A percentile compares a stretch with the other conserved stretches of the same genome.
Conservation (phyloP, 2,797 vertebrate genomes). For the Etheostoma nigrum region DNA sequence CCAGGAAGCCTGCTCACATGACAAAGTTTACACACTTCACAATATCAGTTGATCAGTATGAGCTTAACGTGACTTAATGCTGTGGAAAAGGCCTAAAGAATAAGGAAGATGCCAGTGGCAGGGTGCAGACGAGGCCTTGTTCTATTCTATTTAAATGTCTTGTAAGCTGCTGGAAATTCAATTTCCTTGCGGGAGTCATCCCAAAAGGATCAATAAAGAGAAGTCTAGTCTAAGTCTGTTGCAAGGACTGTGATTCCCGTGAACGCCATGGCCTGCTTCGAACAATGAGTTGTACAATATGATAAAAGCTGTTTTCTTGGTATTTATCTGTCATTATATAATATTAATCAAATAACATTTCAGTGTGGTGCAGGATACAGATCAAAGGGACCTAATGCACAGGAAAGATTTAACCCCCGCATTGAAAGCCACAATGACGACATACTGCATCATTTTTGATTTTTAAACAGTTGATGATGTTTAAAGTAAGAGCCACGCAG, state of each 20-base stretch:
- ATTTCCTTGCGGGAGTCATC: too few relatives aligned
- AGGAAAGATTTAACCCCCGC: not conserved
- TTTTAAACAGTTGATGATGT: conserved; percentile 29
- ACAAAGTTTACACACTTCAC: conserved; percentile 6
- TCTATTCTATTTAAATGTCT: too few relatives aligned
- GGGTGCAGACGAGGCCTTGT: conserved; percentile 28
- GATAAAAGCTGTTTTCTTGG: not conserved
- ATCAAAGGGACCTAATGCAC: conserved; percentile 14
- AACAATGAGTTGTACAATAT: conserved; percentile 7
- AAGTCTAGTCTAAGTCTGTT: not conserved
- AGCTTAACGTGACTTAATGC: conserved; percentile 11
- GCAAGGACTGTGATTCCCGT: conserved; percentile 42
- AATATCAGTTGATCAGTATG: conserved; percentile 31
- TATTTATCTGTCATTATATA: conserved; percentile 26
- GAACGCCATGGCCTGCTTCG: conserved; percentile 40
- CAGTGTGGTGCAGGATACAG: not conserved
- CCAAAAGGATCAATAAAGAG: too few relatives aligned
- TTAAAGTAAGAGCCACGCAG: conserved; percentile 29
- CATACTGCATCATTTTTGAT: conserved; percentile 30
- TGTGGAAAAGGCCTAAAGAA: conserved; percentile 12
- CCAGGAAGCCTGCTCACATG: conserved; percentile 13
- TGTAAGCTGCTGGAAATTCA: too few relatives aligned
- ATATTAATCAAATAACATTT: conserved; percentile 19
- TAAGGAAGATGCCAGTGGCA: not conserved
- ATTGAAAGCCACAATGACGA: conserved; percentile 26